phyloP scores from a whole-genome alignment of 2,888 invertebrate species.

The Eumerus sabulonum region DNA sequence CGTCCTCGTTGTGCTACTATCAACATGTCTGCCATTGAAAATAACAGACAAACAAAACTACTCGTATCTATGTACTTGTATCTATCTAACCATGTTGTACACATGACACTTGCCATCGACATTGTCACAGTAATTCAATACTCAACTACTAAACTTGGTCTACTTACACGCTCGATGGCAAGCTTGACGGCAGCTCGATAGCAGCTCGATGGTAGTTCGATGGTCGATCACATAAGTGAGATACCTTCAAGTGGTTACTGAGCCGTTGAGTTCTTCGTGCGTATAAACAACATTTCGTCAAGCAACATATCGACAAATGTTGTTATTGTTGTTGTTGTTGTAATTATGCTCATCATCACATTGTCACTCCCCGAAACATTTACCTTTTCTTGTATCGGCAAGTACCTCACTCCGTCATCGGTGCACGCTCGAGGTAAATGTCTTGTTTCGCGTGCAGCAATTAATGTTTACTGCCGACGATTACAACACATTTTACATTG shows the following conservation, averaged over 20 bases:
- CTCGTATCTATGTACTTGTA: constrained; percentile 10
- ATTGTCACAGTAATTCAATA: constrained; percentile 63
- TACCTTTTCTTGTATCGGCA: neutral
- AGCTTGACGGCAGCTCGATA: neutral
- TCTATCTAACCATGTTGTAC: neutral
- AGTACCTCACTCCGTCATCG: no score
- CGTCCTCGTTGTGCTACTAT: constrained; percentile 14
- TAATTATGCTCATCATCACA: constrained; percentile 59
- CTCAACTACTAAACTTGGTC: constrained; percentile 60
- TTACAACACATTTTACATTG: constrained; percentile 59
- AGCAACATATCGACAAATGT: constrained; percentile 48
- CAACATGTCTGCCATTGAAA: constrained; percentile 2
- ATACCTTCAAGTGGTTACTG: constrained; percentile 24
- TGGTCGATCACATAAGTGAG: neutral
- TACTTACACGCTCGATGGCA: constrained; percentile 49
- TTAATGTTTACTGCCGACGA: constrained; percentile 47
- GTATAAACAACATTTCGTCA: constrained; percentile 47
- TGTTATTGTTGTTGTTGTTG: constrained; percentile 52
- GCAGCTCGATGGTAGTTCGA: neutral
- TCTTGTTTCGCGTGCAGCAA: constrained; percentile 62
- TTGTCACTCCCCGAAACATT: constrained; percentile 1
- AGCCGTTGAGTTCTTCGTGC: constrained; percentile 55
- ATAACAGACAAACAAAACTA: neutral
- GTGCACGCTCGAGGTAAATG: no score
- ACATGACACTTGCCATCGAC: constrained; percentile 54